phyloP scores from a whole-genome alignment of 1,140 invertebrate species.

The Rhagoletis zephyria region DNA sequence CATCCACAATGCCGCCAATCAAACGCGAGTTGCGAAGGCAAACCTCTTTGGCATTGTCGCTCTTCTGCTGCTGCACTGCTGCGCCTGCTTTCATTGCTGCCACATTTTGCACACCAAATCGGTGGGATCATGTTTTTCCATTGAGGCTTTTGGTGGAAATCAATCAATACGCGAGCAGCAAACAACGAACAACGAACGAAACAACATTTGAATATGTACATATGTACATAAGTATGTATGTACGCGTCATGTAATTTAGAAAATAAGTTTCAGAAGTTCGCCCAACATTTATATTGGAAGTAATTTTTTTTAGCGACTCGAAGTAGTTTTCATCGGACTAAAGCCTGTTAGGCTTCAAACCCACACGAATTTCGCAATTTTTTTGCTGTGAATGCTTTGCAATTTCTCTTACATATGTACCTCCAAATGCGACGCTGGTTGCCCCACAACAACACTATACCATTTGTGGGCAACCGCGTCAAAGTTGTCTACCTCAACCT shows the following conservation, averaged over 20 bases:
- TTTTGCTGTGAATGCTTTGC: not conserved
- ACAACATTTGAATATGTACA: no score
- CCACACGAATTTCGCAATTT: not conserved
- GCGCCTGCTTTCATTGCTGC: not conserved
- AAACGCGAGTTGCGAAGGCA: not conserved
- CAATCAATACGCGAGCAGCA: not conserved
- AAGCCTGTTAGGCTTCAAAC: no score
- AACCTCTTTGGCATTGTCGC: not conserved
- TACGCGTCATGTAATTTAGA: no score
- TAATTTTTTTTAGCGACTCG: no score
- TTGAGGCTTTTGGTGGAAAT: conserved; percentile 17
- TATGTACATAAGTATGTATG: no score
- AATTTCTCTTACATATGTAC: not conserved
- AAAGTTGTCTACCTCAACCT: conserved; percentile 47
- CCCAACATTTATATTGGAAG: no score
- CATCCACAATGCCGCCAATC: not conserved
- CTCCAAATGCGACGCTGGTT: not conserved
- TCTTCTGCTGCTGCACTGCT: no score
- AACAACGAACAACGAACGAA: no score
- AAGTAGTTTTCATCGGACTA: no score
- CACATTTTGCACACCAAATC: conserved; percentile 38
- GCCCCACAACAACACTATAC: conserved; percentile 3
- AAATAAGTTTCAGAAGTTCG: no score
- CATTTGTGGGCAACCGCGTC: conserved; percentile 29
- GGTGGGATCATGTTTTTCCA: conserved; percentile 21